Evolutionary conservation across 2,113 vertebrate species (phyloP), one percentile per base, ranked within the genome.

Genomic region (Pluvialis apricaria): DNA sequence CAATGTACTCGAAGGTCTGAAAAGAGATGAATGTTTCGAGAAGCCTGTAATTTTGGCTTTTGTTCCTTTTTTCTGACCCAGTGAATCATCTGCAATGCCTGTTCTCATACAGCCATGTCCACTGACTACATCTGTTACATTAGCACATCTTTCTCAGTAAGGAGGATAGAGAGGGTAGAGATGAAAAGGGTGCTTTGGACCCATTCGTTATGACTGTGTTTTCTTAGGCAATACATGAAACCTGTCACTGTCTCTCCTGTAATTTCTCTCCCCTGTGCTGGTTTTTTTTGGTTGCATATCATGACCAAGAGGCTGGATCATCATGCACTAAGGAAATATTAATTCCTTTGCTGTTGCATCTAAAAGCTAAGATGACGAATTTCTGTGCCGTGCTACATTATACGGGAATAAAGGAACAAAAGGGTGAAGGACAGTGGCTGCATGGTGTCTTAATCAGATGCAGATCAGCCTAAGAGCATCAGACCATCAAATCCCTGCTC

Each of bases 391-490:
- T 62, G 84, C 96, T 95, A 97, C n/a, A 95, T 98, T 98, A 98
- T 98, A 97, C 75, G 64, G 97, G 97, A 95, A 98, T 98, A 98
- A 98, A 98, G 98, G 98, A 99, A 99, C 98, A 98, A 97, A 96
- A 98, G 98, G 99, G 99, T 99, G 99, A 99, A 99, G 99, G 99
- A 99, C 99, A 98, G 98, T 98, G 98, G 98, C 98, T 98, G 98
- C 98, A 98, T 98, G 97, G 97, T 98, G 97, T 98, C 98, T 98
- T 99, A 99, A 99, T 99, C 99, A 99, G 99, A 99, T 99, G 99
- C 99, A 99, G 99, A 99, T 99, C 99, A 99, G 98, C 98, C 97
- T 96, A 99, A 99, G 99, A 99, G 99, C 99, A 99, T 98, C 98
- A 97, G 98, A 99, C 99, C 99, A 99, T 99, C 99, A 99, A 99